These are phyloP conservation scores for Xiphophorus hellerii DNA, from an alignment of 2,113 vertebrate genomes.

Conservation along the genomic window DNA sequence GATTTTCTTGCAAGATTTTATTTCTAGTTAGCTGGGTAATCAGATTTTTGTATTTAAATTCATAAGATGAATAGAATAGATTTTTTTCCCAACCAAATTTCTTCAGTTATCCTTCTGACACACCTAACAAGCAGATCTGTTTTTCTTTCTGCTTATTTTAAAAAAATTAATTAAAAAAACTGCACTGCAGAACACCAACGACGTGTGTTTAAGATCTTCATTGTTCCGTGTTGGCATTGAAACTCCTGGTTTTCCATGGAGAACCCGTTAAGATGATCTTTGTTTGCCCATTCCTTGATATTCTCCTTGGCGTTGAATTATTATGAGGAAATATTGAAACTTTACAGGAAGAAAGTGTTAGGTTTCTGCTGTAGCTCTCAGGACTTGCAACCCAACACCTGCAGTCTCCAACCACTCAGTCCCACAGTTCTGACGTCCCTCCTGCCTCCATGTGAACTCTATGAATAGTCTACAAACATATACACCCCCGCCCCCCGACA, in stretches of 20 bases:
- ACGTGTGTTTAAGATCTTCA: too few species aligned
- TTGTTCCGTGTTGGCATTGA: too few species aligned
- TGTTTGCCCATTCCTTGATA: not conserved
- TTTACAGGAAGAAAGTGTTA: not conserved
- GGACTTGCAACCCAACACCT: not conserved
- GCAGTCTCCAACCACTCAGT: not conserved
- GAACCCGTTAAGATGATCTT: not conserved
- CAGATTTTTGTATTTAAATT: not conserved
- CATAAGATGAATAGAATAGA: too few species aligned
- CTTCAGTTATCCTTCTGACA: not conserved
- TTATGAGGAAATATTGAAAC: rapidly evolving
- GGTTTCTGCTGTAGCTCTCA: not conserved
- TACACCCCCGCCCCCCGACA: slow-evolving; percentile 38
- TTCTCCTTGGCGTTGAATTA: not conserved
- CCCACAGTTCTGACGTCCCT: slow-evolving; percentile 11
- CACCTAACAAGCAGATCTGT: too few species aligned
- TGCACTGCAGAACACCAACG: too few species aligned
- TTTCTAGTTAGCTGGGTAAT: too few species aligned
- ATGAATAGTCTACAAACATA: slow-evolving; percentile 66
- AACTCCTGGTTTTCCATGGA: not conserved
- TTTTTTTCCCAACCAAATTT: not conserved
- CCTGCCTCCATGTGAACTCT: slow-evolving; percentile 48
- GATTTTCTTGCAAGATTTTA: too few species aligned
- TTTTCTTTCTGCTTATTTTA: too few species aligned
- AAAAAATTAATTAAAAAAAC: too few species aligned